phyloP scores from a whole-genome alignment of 2,113 vertebrate species.

The Albula goreensis region DNA sequence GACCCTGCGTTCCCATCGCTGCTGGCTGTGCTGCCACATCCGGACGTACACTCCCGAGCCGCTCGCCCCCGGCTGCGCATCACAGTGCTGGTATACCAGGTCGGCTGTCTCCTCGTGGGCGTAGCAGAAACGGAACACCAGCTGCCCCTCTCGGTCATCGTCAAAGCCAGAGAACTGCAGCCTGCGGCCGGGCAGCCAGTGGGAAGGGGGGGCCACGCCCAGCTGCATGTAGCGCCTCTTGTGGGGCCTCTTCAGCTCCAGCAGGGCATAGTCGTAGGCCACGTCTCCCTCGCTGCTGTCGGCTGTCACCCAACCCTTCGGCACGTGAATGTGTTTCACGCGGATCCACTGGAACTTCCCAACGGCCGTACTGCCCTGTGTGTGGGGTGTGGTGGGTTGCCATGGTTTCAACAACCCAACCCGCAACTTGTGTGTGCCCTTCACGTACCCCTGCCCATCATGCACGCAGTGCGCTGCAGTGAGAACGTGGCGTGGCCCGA shows the following conservation, averaged over 20 bases:
- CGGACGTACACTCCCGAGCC: slow-evolving; percentile 91
- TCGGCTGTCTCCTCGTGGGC: slow-evolving; percentile 83
- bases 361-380: slow-evolving; percentile 27
- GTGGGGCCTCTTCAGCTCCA: slow-evolving; percentile 83
- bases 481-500: slow-evolving; percentile 83
- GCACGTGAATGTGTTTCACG: slow-evolving; percentile 81
- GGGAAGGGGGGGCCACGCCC: slow-evolving; percentile 75
- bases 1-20: slow-evolving; percentile 84
- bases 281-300: slow-evolving; percentile 59
- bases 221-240: slow-evolving; percentile 83
- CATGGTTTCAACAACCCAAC: slow-evolving; percentile 74
- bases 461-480: slow-evolving; percentile 92
- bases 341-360: slow-evolving; percentile 81
- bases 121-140: slow-evolving; percentile 90
- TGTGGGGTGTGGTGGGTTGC: slow-evolving; percentile 58
- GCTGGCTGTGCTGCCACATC: slow-evolving; percentile 70
- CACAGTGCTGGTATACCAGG: slow-evolving; percentile 89
- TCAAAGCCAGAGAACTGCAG: slow-evolving; percentile 96
- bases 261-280: slow-evolving; percentile 87
- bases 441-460: slow-evolving; percentile 78
- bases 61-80: slow-evolving; percentile 80
- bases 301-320: slow-evolving; percentile 81
- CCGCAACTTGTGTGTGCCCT: slow-evolving; percentile 69
- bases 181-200: slow-evolving; percentile 71
- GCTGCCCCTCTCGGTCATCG: slow-evolving; percentile 70